Conservation (phyloP, 2,113 vertebrate genomes). For the Hymenochirus boettgeri region DNA sequence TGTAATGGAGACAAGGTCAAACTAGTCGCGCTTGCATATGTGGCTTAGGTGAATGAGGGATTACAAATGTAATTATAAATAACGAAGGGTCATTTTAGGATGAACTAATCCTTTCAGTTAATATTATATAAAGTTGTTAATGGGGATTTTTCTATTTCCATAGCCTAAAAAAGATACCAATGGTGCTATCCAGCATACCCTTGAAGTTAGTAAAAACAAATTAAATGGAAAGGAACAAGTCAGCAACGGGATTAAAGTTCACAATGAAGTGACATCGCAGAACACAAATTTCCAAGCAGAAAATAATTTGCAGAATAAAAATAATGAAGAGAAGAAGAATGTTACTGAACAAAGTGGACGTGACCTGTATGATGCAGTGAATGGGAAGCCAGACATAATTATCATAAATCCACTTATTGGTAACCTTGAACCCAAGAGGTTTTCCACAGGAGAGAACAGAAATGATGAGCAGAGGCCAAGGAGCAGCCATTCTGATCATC, state of each 20-base stretch:
- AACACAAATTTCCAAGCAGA: conserved; percentile 31
- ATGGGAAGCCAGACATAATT: conserved; percentile 50
- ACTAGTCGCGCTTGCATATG: too few species aligned
- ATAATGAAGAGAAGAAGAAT: conserved; percentile 56
- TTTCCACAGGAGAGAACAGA: not conserved
- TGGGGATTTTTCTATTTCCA: not conserved
- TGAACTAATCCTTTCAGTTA: too few species aligned
- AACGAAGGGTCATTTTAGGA: too few species aligned
- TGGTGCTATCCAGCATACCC: conserved; percentile 69
- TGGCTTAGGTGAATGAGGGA: too few species aligned
- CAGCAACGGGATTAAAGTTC: conserved; percentile 44
- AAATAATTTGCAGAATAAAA: conserved; percentile 38
- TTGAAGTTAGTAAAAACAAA: conserved; percentile 60
- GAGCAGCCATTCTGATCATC: conserved; percentile 57
- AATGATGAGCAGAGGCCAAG: conserved; percentile 44
- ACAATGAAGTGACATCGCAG: conserved; percentile 35
- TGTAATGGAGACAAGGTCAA: too few species aligned
- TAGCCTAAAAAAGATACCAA: conserved; percentile 65
- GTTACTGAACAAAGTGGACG: conserved; percentile 51
- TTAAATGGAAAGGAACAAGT: conserved; percentile 20
- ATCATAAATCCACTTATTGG: conserved; percentile 22
- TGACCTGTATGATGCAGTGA: not conserved
- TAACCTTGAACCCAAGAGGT: conserved; percentile 37
- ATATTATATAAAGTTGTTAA: too few species aligned
- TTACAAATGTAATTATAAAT: too few species aligned